A percentile compares a stretch with the other conserved stretches of the same genome.
phyloP scores from a whole-genome alignment of 1,140 invertebrate species.

The Neodiprion virginianus region DNA sequence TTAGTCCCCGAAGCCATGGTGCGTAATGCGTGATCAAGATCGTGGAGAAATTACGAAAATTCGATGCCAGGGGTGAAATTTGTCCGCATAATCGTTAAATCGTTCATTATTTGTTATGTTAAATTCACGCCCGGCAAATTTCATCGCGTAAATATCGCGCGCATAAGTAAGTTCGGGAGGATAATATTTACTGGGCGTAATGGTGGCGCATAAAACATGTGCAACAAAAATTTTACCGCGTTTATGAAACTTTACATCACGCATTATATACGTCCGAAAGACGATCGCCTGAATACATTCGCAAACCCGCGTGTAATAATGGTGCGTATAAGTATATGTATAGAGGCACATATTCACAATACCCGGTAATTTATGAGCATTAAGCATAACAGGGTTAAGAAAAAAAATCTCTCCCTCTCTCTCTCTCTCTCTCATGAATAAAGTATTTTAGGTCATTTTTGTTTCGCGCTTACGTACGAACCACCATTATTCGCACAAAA shows the following conservation, averaged over 20 bases:
- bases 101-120: background rate
- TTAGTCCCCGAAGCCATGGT: too few relatives aligned
- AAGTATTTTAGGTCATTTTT: constrained; percentile 35
- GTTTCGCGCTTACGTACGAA: constrained; percentile 15
- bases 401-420: too few relatives aligned
- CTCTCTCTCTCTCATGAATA: constrained; percentile 41
- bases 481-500: background rate
- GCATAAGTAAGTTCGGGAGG: background rate
- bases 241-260: background rate
- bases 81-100: background rate
- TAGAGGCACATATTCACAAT: constrained; percentile 30
- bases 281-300: background rate
- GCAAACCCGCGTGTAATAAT: background rate
- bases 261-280: too few relatives aligned
- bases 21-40: too few relatives aligned
- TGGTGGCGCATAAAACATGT: background rate
- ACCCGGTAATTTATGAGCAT: constrained; percentile 55
- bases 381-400: constrained; percentile 38
- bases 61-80: background rate
- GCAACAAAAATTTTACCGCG: background rate
- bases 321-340: background rate
- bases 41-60: too few relatives aligned
- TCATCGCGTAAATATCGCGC: background rate
- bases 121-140: background rate
- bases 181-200: background rate